Percentiles rank a stretch among this genome's conserved stretches.
phyloP scores from a whole-genome alignment of 2,113 vertebrate species.

The Lampris incognitus region DNA sequence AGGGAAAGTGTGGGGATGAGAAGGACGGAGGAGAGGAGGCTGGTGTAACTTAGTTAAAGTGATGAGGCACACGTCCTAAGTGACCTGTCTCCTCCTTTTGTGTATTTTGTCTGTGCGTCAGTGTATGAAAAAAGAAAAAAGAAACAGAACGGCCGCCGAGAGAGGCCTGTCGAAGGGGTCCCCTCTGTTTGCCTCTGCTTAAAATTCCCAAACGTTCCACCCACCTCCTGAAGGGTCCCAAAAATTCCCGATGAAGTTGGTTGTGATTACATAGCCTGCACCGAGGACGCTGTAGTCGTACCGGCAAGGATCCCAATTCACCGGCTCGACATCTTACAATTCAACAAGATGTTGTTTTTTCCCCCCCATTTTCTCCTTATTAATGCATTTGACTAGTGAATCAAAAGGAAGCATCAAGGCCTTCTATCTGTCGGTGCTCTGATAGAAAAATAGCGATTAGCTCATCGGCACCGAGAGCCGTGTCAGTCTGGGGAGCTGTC shows the following conservation, averaged over 20 bases:
- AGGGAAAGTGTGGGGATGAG: slow-evolving; percentile 47
- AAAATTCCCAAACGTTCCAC: slow-evolving; percentile 32
- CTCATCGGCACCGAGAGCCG: neutral
- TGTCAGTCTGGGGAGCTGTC: slow-evolving; percentile 27
- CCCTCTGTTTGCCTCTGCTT: slow-evolving; percentile 25
- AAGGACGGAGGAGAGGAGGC: slow-evolving; percentile 43
- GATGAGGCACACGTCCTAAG: slow-evolving; percentile 63
- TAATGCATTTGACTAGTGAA: neutral
- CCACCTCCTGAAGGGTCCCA: slow-evolving; percentile 38
- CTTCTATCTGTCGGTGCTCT: neutral
- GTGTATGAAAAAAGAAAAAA: slow-evolving; percentile 49
- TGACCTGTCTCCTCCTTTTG: slow-evolving; percentile 48
- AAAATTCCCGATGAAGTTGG: neutral
- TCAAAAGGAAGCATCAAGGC: neutral
- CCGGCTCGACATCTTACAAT: neutral
- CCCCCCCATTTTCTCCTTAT: neutral
- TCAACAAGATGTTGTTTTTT: neutral
- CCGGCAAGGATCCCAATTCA: no score
- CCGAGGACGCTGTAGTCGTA: neutral
- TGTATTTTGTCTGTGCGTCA: slow-evolving; percentile 40
- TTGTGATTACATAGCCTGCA: neutral
- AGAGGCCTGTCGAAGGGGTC: neutral
- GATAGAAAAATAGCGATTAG: neutral
- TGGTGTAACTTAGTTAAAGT: slow-evolving; percentile 76
- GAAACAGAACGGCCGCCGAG: slow-evolving; percentile 21